Conservation (phyloP, 1,140 invertebrate genomes). For the Protaetia brevitarsis region DNA sequence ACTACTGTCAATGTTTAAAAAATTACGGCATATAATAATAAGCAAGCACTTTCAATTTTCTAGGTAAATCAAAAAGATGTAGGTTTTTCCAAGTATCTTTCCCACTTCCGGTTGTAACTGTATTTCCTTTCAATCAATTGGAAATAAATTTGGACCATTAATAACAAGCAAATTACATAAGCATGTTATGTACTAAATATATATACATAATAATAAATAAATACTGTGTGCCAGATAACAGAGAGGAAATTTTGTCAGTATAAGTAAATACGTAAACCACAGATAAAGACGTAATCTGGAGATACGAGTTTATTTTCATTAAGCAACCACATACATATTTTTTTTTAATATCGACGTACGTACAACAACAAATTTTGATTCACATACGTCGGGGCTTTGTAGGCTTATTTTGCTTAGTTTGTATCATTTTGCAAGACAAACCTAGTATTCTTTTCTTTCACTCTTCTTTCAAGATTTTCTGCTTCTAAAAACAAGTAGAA, state of each 20-base stretch:
- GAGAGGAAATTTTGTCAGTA: not conserved
- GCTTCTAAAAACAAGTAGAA: too few relatives aligned
- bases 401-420: too few relatives aligned
- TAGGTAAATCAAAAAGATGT: not conserved
- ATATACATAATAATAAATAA: not conserved
- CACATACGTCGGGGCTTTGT: too few relatives aligned
- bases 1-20: too few relatives aligned
- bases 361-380: too few relatives aligned
- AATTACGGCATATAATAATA: too few relatives aligned
- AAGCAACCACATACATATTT: not conserved
- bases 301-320: not conserved
- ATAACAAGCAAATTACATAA: too few relatives aligned
- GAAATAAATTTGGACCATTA: not conserved
- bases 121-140: not conserved
- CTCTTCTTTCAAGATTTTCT: too few relatives aligned
- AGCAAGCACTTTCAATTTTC: not conserved
- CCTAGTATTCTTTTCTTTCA: too few relatives aligned
- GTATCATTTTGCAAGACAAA: too few relatives aligned
- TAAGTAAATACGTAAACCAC: slow-evolving; percentile 3
- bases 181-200: too few relatives aligned
- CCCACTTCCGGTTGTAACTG: not conserved
- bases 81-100: not conserved
- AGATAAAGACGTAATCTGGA: not conserved
- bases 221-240: not conserved
- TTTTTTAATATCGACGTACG: too few relatives aligned